These are phyloP conservation scores for Lasioglossum baleicum DNA, from an alignment of 1,140 invertebrate species.

Conservation along the genomic window DNA sequence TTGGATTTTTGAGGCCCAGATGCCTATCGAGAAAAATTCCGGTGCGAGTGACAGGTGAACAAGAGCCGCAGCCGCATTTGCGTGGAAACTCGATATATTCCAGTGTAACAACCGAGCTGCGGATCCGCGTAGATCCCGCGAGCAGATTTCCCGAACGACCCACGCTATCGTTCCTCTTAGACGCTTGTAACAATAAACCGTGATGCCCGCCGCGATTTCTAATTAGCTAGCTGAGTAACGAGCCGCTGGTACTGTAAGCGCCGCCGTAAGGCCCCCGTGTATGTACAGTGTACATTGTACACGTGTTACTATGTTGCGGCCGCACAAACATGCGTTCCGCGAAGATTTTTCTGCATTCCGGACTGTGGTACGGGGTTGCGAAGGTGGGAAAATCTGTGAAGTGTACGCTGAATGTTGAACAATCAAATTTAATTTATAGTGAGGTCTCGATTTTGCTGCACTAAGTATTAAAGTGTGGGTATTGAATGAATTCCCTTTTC, in stretches of 20 bases:
- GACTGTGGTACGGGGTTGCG: too few relatives aligned
- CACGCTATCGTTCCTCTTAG: slow-evolving; percentile 6
- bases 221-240: slow-evolving; percentile 31
- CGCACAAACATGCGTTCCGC: too few relatives aligned
- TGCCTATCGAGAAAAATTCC: slow-evolving; percentile 1
- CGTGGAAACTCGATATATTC: not conserved
- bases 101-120: not conserved
- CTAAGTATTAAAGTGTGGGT: too few relatives aligned
- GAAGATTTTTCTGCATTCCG: too few relatives aligned
- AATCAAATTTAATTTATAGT: too few relatives aligned
- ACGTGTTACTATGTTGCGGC: not conserved
- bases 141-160: slow-evolving; percentile 23
- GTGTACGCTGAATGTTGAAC: too few relatives aligned
- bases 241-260: slow-evolving; percentile 31
- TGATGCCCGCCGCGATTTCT: slow-evolving; percentile 22
- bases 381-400: too few relatives aligned
- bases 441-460: too few relatives aligned
- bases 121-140: slow-evolving; percentile 8
- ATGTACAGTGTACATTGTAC: not conserved
- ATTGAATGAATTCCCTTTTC: too few relatives aligned
- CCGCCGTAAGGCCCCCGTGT: not conserved
- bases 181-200: slow-evolving; percentile 34
- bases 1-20: slow-evolving; percentile 7
- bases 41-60: slow-evolving; percentile 1
- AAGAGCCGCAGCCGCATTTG: not conserved